Conservation (phyloP, 2,113 vertebrate species). For the Datnioides undecimradiatus region DNA sequence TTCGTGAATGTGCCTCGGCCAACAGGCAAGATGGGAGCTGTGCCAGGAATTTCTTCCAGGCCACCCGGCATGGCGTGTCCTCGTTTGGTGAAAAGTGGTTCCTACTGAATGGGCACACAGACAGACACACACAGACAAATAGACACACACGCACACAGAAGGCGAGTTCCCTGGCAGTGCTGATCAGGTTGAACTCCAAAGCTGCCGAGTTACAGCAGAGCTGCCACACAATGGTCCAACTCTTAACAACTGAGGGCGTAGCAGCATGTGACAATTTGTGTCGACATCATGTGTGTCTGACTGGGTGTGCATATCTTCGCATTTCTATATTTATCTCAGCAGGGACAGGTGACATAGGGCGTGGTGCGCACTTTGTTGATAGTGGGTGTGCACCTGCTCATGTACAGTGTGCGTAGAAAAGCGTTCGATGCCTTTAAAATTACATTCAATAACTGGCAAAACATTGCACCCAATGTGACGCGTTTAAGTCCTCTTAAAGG, state of each 20-base stretch:
- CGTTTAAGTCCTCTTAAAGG: not conserved
- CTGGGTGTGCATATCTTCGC: not conserved
- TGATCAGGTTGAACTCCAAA: not conserved
- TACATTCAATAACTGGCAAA: not conserved
- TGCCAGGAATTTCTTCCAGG: conserved; percentile 71
- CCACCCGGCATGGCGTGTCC: conserved; percentile 68
- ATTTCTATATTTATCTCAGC: not conserved
- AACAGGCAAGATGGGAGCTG: conserved; percentile 27
- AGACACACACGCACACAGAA: conserved; percentile 5
- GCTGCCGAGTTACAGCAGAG: conserved; percentile 9
- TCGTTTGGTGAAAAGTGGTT: conserved; percentile 60
- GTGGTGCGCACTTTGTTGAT: not conserved
- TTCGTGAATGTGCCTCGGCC: conserved; percentile 43
- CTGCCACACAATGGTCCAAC: not conserved
- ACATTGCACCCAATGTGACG: not conserved
- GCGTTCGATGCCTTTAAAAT: not conserved
- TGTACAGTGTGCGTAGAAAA: not conserved
- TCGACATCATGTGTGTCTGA: not conserved
- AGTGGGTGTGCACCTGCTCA: conserved; percentile 4
- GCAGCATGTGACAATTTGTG: not conserved
- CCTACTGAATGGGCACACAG: conserved; percentile 39
- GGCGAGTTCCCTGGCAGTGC: not conserved
- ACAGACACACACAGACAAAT: conserved; percentile 18
- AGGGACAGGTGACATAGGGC: not conserved
- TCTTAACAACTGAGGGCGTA: not conserved